Base-by-base conservation (phyloP, 2,888 invertebrate genomes). In the Tholera decimalis region DNA sequence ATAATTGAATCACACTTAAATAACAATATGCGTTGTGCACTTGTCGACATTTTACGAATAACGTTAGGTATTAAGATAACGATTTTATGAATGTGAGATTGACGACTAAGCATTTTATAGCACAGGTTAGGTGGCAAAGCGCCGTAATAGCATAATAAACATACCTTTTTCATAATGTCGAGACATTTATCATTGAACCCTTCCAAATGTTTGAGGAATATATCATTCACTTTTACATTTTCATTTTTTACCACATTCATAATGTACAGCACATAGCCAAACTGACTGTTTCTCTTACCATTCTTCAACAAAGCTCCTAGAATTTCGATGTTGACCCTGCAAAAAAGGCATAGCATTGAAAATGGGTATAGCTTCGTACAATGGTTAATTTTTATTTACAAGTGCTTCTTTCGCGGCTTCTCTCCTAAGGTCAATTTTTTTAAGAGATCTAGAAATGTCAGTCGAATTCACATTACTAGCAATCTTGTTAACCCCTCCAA, bases 281-380 rank as follows among this genome's bases (percentile, higher is more conserved):
- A 97, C 61, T 97, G 94, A 63, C 87, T 92, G 24, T 93, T 90
- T 5, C 88, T 87, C 78, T 97, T 96, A 2, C 97, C 98, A 83
- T 97, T 96, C 15, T 93, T 94, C 33, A 98, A 79, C 91, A 99
- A 96, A 26, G 97, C 96, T 15, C 97, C 97, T 53, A 98, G 90
- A 72, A 99, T 98, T 90, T 97, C 96, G 56, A 96, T 93, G 87
- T 98, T 98, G 44, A 97, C 91, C 83, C 98, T 97, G 92, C 72
- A 94, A 96, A 77, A 82, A 85, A 77, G 2, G 15, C 44, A 66
- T 35, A 2, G 13, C 8, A 30, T 9, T 7, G 15, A 24, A 44
- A 44, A 7, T 3, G 2, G n/a, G 18, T 28, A 13, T 4, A 28
- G 26, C 18, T 18, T 28, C 11, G 47, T 11, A 28, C 5, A n/a